Evolutionary conservation across 2,888 invertebrate genomes (phyloP), one percentile per base, ranked within the genome.

Genomic region (Chymomyza fuscimana): DNA sequence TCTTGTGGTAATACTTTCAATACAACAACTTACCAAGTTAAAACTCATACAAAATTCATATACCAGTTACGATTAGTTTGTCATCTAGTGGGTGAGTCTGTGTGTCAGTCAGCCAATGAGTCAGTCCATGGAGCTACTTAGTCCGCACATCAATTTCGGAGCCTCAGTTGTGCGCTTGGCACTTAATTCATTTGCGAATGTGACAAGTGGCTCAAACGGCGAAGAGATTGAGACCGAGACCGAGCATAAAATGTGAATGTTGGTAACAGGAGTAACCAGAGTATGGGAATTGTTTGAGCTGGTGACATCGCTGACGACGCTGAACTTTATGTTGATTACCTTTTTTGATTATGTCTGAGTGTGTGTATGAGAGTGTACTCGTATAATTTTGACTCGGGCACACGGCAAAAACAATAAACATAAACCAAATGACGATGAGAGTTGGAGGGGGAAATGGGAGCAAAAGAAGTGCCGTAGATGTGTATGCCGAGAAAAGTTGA

Each of bases 321-420:
- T 79, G 81, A 86, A 80, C 80, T 88, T 88, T 87, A 89, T 88
- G 88, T 88, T 88, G 87, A 88, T 88, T 88, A 80, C 87, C 89
- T 89, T 87, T 89, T 87, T 86, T 87, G 87, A 88, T 88, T 88
- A 87, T 85, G 89, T 82, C 78, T 81, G 81, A 77, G 73, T 69
- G 69, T 36, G 66, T 67, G 50, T 61, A 74, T 76, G 25, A 4
- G 4, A 25, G 77, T 73, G 75, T 79, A 32, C 32, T 32, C 32
- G 9, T 32, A 76, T 72, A 66, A 70, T 81, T 19, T 32, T 36
- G 40, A 16, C 6, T 58, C 19, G 65, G 46, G 87, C 80, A 81
- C 80, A 79, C 82, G 86, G 83, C 85, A 88, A 85, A 81, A 87
- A 86, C 87, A 86, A 86, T 86, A 86, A 86, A 86, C 83, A 86